phyloP scores from a whole-genome alignment of 2,797 vertebrate genomes.

The Diplodus puntazzo region DNA sequence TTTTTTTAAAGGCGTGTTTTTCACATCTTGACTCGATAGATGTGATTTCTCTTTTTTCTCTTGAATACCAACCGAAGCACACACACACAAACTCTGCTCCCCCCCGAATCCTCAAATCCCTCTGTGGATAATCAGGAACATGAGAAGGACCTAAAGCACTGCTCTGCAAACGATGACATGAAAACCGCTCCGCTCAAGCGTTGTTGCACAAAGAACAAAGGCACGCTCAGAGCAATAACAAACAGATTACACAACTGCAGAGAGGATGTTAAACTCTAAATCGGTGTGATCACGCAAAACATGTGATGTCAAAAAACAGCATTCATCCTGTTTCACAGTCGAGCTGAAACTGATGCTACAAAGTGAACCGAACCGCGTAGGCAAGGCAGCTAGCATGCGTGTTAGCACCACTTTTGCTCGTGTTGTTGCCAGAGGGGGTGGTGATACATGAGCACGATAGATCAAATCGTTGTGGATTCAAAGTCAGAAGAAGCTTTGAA shows the following conservation, averaged over 20 bases:
- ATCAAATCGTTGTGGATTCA: background rate
- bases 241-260: background rate
- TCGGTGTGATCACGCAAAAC: slow-evolving; percentile 4
- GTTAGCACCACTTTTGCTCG: background rate
- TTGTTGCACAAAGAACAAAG: slow-evolving; percentile 29
- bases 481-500: background rate
- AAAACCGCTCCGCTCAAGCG: slow-evolving; percentile 7
- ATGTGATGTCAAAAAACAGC: background rate
- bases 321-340: slow-evolving; percentile 27
- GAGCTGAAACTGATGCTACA: slow-evolving; percentile 13
- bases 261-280: slow-evolving; percentile 7
- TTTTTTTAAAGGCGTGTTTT: background rate
- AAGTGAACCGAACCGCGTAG: background rate
- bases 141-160: background rate
- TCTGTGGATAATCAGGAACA: slow-evolving; percentile 38
- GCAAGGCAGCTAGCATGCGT: background rate
- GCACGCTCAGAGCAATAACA: slow-evolving; percentile 6
- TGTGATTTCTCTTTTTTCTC: slow-evolving; percentile 1
- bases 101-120: background rate
- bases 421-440: background rate
- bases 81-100: slow-evolving; percentile 6
- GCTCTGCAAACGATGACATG: slow-evolving; percentile 13
- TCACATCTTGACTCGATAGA: slow-evolving; percentile 12
- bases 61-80: slow-evolving; percentile 28
- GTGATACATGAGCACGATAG: background rate